phyloP scores from a whole-genome alignment of 2,113 vertebrate species.

The Rhea americana region DNA sequence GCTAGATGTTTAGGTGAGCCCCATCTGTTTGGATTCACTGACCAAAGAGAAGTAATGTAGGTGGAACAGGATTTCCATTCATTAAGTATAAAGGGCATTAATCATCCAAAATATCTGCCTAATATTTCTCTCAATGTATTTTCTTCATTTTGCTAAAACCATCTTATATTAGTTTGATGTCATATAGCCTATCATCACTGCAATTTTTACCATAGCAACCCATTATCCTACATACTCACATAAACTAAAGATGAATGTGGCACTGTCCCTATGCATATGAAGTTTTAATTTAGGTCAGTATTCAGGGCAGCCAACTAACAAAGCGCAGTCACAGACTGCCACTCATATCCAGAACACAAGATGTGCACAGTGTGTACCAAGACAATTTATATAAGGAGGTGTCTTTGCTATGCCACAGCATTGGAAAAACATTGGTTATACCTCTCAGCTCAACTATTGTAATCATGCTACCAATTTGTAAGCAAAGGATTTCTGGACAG shows the following conservation, averaged over 20 bases:
- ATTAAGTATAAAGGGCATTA: slow-evolving; percentile 23
- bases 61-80: not conserved
- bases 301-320: slow-evolving; percentile 20
- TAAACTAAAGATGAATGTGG: slow-evolving; percentile 19
- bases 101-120: slow-evolving; percentile 35
- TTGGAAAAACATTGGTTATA: not conserved
- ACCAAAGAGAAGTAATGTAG: slow-evolving; percentile 2
- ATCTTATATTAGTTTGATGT: slow-evolving; percentile 44
- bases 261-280: slow-evolving; percentile 59
- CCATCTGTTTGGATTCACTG: slow-evolving; percentile 19
- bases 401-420: not conserved
- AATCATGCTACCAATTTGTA: not conserved
- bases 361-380: not conserved
- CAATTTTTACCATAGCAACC: slow-evolving; percentile 72
- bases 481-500: not conserved
- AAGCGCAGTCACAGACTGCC: not conserved
- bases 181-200: not conserved
- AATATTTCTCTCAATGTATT: slow-evolving; percentile 6
- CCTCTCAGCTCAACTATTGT: not conserved
- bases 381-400: not conserved
- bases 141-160: slow-evolving; percentile 34
- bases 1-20: slow-evolving; percentile 34
- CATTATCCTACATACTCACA: slow-evolving; percentile 57
- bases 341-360: slow-evolving; percentile 14
- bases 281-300: slow-evolving; percentile 72